Evolutionary conservation across 2,797 vertebrate genomes (phyloP), one percentile per base, ranked within the genome.

Genomic region (Dermochelys coriacea): DNA sequence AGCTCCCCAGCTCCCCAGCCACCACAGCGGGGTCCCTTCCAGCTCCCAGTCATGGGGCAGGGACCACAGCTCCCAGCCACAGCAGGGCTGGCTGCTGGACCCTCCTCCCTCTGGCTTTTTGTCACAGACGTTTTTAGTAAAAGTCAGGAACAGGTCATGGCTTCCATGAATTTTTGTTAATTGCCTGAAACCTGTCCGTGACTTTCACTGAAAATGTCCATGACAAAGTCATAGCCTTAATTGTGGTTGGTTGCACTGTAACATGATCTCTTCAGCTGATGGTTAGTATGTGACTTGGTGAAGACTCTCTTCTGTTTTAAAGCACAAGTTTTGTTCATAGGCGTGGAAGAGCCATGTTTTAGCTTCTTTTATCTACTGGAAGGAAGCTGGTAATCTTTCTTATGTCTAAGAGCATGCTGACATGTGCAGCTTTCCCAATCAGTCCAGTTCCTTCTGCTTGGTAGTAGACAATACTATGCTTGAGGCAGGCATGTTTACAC

Each of bases 201-300:
- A 51, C 50, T 51, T 51, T 51, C 51, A 51, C 15, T 51, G 50
- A 51, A 51, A 51, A 51, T 51, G 50, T 51, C 50, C 50, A 51
- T 51, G 16, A 51, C 50, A 51, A 2, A 51, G 18, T 51, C 50
- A 50, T 51, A 51, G 50, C 50, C 50, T 51, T 51, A 18, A 51
- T 51, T 51, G 18, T 51, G 50, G 16, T 16, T 5, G n/a, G 15
- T 37, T 74, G 37, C n/a, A 15, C 84, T 94, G 16, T 89, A 86
- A 88, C 11, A 50, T 57, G 59, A 41, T 88, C 21, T 85, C 93
- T 92, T 80, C 11, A 80, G 68, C 84, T 84, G 85, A 88, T 89
- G 50, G 21, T 57, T 61, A 85, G n/a, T 81, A 79, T 85, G 16
- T 95, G 80, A 80, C 89, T 50, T 52, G 49, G 84, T 85, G 91